Evolutionary conservation across 2,113 vertebrate genomes (phyloP).

Genomic region (cattle (Bos taurus)): DNA sequence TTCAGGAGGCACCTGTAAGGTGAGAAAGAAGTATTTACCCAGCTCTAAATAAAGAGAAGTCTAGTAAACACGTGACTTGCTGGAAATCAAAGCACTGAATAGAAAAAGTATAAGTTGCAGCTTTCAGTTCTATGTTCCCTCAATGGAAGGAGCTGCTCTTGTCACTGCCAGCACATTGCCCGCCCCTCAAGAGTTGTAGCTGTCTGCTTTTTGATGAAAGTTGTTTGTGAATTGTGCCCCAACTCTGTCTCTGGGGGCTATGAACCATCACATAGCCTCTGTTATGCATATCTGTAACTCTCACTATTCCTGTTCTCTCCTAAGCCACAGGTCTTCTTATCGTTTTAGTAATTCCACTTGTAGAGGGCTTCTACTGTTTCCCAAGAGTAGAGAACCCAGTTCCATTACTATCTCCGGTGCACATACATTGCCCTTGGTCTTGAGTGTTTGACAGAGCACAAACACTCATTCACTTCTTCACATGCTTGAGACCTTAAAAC

Average conservation of each 20-base stretch:
- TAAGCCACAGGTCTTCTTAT: neutral
- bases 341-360: neutral
- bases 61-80: slow-evolving; percentile 37
- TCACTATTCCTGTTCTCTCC: neutral
- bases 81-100: slow-evolving; percentile 22
- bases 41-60: neutral
- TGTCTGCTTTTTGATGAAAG: neutral
- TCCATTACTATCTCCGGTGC: neutral
- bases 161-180: neutral
- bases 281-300: neutral
- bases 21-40: neutral
- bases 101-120: neutral
- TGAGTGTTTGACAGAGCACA: neutral
- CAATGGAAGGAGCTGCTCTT: neutral
- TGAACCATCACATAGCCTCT: neutral
- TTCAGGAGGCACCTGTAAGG: neutral
- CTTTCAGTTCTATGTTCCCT: slow-evolving; percentile 28
- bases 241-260: neutral
- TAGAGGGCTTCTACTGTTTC: neutral
- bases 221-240: neutral
- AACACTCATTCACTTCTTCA: neutral
- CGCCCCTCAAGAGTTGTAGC: neutral
- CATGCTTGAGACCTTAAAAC: neutral
- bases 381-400: neutral
- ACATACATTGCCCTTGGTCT: neutral